Percentiles rank a stretch among this genome's conserved stretches.
These are phyloP conservation scores for Edolisoma coerulescens DNA, from an alignment of 2,113 vertebrate genomes.

Conservation along the genomic window DNA sequence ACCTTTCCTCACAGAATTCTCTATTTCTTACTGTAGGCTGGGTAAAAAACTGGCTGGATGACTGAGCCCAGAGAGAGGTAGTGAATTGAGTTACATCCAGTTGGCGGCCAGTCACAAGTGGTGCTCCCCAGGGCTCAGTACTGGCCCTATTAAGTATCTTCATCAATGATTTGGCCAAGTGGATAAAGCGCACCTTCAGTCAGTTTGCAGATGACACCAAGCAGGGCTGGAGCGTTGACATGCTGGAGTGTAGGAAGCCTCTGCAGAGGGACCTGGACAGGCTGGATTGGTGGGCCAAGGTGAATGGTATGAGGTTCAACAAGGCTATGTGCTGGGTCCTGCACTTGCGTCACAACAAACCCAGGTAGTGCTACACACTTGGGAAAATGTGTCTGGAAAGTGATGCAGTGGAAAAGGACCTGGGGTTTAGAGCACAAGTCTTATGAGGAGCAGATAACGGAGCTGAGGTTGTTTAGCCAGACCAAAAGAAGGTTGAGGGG, in stretches of 20 bases:
- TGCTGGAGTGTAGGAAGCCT: neutral
- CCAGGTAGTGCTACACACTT: rapidly evolving
- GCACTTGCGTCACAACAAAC: neutral
- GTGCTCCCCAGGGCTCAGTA: neutral
- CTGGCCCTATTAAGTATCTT: neutral
- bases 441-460: neutral
- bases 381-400: neutral
- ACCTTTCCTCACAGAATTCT: neutral
- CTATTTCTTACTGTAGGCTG: neutral
- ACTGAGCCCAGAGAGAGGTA: too few species aligned
- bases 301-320: neutral
- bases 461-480: neutral
- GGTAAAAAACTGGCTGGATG: neutral
- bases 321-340: rapidly evolving
- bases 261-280: neutral
- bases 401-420: neutral
- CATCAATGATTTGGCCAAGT: neutral
- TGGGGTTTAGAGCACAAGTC: neutral
- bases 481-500: neutral
- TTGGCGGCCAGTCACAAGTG: too few species aligned
- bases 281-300: neutral
- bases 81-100: neutral
- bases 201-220: neutral
- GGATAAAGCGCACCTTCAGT: neutral
- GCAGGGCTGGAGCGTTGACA: neutral